phyloP scores from a whole-genome alignment of 2,797 vertebrate species.

The Takifugu rubripes region DNA sequence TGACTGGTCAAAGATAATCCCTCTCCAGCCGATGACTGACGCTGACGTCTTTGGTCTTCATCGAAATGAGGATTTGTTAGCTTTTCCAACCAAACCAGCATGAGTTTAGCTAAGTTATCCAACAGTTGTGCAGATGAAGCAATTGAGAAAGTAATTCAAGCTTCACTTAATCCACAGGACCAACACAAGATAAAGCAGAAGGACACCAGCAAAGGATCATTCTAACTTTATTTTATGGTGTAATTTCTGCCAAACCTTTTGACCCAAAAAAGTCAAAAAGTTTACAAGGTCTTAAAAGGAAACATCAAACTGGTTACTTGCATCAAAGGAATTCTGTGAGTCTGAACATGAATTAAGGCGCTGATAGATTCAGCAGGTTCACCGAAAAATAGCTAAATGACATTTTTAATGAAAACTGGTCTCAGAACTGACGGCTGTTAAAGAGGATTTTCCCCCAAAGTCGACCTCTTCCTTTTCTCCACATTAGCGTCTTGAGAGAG shows the following conservation, averaged over 20 bases:
- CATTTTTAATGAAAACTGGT: constrained; percentile 25
- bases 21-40: not conserved
- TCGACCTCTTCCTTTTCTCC: constrained; percentile 1
- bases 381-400: constrained; percentile 1
- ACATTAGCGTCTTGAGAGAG: constrained; percentile 15
- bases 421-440: constrained; percentile 15
- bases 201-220: too few relatives aligned
- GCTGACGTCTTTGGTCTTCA: constrained; percentile 15
- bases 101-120: too few relatives aligned
- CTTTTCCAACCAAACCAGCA: not conserved
- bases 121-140: too few relatives aligned
- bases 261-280: too few relatives aligned
- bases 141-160: not conserved
- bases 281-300: too few relatives aligned
- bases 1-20: constrained; percentile 22
- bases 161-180: not conserved
- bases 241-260: too few relatives aligned
- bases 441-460: constrained; percentile 21
- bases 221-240: too few relatives aligned
- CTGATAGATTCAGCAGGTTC: constrained; percentile 13
- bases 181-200: too few relatives aligned
- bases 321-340: constrained; percentile 1
- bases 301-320: too few relatives aligned
- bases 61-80: constrained; percentile 14
- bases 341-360: not conserved